Base-by-base conservation (phyloP, 1,140 invertebrate genomes). In the Nomia melanderi region DNA sequence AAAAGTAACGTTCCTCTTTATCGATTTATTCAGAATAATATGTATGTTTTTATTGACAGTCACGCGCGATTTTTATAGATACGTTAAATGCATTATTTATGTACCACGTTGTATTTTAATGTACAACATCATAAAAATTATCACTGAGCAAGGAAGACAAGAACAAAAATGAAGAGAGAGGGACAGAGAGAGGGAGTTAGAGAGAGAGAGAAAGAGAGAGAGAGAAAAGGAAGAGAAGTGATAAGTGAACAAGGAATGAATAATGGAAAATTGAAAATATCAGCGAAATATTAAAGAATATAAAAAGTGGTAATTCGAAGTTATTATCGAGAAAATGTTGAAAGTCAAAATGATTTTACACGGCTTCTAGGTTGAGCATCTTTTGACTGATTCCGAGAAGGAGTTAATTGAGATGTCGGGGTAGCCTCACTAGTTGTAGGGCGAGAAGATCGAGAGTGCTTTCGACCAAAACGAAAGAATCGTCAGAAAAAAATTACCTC, bases 401-500 rank as follows among this genome's bases (percentile, higher is more conserved):
- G 85, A 23, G 88, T 85, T 29, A 85, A 79, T 3, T 82, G 87
- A 2, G 87, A 85, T 1, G 84, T 87, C 17, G 85, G 83, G 12
- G 88, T 89, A n/a, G 79, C 50, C 17, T 73, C 78, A 25, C 83
- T 79, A 3, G 85, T 82, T 1, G 77, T 36, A 14, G 84, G 79
- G 7, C 81, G 79, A 60, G 89, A 83, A 25, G 81, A 84, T 77
- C 88, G 88, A 25, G 86, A 85, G 57, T 91, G 88, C 69, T 92
- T 92, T 67, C 91, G 88, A 50, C 90, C 88, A 56, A 92, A 92
- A 27, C 90, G 90, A 86, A 91, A 91, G 88, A 92, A 81, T 81
- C 91, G 91, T 93, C 91, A 93, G 90, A 93, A 93, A 88, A 93
- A 93, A 66, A 93, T 90, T 12, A 93, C 93, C 81, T 93, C 91